Percentiles rank a stretch among this genome's conserved stretches.
These are phyloP conservation scores for Dromas ardeola DNA, from an alignment of 2,113 vertebrate genomes.

Conservation along the genomic window DNA sequence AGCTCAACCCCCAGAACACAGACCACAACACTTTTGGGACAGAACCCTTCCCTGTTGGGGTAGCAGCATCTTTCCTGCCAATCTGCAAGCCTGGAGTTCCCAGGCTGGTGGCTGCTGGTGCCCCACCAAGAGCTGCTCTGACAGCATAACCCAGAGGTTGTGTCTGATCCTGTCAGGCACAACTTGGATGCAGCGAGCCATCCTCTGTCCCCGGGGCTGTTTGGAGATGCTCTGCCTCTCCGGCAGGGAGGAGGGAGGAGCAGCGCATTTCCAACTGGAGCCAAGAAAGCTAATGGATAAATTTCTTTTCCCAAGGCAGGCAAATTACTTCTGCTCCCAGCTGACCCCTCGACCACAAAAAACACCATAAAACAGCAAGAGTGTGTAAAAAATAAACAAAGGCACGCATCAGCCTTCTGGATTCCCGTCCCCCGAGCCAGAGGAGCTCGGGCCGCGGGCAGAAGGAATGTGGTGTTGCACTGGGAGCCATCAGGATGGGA, in stretches of 20 bases:
- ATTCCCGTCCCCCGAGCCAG: not conserved
- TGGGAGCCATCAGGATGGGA: not conserved
- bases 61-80: not conserved
- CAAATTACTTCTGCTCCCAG: slow-evolving; percentile 64
- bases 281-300: slow-evolving; percentile 58
- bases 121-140: not conserved
- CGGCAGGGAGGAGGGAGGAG: not conserved
- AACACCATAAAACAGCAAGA: slow-evolving; percentile 63
- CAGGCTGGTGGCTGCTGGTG: not conserved
- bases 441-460: not conserved
- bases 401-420: slow-evolving; percentile 54
- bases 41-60: not conserved
- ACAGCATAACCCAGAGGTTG: not conserved
- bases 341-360: slow-evolving; percentile 62
- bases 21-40: not conserved
- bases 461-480: slow-evolving; percentile 35
- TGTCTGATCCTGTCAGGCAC: not conserved
- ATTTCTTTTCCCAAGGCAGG: slow-evolving; percentile 48
- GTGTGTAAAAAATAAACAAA: slow-evolving; percentile 67
- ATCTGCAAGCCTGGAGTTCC: not conserved
- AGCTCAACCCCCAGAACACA: not conserved
- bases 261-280: slow-evolving; percentile 7
- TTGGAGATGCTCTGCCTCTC: slow-evolving; percentile 37
- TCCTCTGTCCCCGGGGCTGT: not conserved
- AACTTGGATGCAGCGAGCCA: not conserved